Conservation (phyloP, 2,113 vertebrate species). For the Typhlomys cinereus region DNA sequence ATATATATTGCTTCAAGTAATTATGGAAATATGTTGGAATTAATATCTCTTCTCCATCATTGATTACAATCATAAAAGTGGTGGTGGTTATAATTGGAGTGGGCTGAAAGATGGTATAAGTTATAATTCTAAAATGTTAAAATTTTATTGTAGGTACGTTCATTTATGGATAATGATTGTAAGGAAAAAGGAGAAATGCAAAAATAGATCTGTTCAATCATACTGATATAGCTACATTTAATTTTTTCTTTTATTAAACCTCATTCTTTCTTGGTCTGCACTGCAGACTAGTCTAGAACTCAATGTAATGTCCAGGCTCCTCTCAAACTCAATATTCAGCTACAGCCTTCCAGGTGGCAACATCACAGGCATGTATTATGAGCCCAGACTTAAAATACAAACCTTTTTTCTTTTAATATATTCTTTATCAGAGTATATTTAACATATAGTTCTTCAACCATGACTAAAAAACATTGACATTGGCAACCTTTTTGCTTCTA, state of each 20-base stretch:
- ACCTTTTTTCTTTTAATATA: no score
- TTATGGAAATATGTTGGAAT: constrained; percentile 28
- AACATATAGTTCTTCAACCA: neutral
- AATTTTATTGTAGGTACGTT: neutral
- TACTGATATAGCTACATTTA: neutral
- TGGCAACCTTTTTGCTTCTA: neutral
- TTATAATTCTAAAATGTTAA: constrained; percentile 33
- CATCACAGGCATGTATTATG: neutral
- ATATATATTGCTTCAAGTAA: constrained; percentile 27
- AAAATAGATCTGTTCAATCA: constrained; percentile 6
- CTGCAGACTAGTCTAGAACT: neutral
- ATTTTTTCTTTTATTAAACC: constrained; percentile 1
- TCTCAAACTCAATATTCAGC: neutral
- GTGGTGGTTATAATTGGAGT: neutral
- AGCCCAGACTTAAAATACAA: neutral
- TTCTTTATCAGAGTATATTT: neutral
- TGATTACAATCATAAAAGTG: constrained; percentile 52
- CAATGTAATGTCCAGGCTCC: neutral
- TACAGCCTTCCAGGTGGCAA: no score
- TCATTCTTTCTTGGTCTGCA: neutral
- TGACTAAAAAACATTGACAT: neutral
- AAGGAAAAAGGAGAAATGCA: neutral
- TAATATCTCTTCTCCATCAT: neutral
- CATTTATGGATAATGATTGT: constrained; percentile 22
- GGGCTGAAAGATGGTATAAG: neutral